Evolutionary conservation across 2,113 vertebrate genomes (phyloP).

Genomic region (Gila orcuttii): DNA sequence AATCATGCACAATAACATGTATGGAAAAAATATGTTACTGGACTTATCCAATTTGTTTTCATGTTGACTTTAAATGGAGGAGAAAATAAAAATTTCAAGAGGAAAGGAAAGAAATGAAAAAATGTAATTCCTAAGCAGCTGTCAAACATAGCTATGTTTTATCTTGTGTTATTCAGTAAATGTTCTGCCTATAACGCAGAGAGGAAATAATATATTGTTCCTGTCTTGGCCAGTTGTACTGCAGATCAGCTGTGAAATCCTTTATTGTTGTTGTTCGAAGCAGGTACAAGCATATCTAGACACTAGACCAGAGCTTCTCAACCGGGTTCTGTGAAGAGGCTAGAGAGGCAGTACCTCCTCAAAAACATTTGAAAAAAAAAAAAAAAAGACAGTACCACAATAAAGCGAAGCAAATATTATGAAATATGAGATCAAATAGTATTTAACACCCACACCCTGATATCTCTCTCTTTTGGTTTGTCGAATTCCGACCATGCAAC

Average conservation of each 20-base stretch:
- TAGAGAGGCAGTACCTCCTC: not conserved
- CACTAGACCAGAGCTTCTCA: not conserved
- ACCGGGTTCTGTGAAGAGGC: not conserved
- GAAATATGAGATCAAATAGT: not conserved
- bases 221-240: not conserved
- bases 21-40: not conserved
- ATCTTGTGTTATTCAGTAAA: conserved; percentile 11
- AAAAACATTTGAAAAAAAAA: not conserved
- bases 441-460: not conserved
- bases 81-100: not conserved
- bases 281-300: conserved; percentile 7
- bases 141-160: conserved; percentile 27
- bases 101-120: conserved; percentile 1
- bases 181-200: conserved; percentile 7
- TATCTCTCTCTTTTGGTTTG: not conserved
- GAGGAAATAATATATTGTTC: conserved; percentile 20
- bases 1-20: not conserved
- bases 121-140: not conserved
- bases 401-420: not conserved
- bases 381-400: not conserved
- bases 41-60: not conserved
- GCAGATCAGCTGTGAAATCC: conserved; percentile 24
- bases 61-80: not conserved
- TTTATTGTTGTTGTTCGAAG: not conserved
- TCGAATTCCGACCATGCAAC: not conserved